Conservation (phyloP, 2,888 invertebrate species). For the Aphrophora alni region DNA sequence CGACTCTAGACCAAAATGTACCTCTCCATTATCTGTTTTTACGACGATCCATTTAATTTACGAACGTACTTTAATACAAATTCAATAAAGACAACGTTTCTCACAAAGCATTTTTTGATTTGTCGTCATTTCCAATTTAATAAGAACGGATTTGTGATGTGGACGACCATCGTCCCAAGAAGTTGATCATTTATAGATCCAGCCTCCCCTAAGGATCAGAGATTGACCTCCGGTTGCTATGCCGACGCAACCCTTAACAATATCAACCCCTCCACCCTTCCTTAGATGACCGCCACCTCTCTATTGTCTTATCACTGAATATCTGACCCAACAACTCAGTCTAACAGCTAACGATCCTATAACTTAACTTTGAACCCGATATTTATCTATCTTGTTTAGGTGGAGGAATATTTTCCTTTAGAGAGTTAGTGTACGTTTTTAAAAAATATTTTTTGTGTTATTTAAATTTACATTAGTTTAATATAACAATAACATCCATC, state of each 20-base stretch:
- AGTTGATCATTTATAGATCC: not conserved
- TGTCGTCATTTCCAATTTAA: not conserved
- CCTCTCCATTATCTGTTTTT: too few relatives aligned
- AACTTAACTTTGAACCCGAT: too few relatives aligned
- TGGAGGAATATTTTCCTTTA: too few relatives aligned
- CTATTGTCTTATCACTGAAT: not conserved
- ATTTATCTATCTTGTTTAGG: too few relatives aligned
- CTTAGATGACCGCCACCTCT: not conserved
- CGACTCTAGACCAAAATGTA: too few relatives aligned
- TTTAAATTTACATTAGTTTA: too few relatives aligned
- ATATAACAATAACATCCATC: too few relatives aligned
- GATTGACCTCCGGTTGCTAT: conserved; percentile 31
- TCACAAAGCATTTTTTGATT: conserved; percentile 3
- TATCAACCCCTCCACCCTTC: conserved; percentile 6
- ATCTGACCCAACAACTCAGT: not conserved
- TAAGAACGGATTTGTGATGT: not conserved
- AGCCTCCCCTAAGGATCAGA: conserved; percentile 25
- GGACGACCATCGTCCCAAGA: not conserved
- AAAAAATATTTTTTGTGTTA: too few relatives aligned
- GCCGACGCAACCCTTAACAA: conserved; percentile 34
- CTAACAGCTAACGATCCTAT: not conserved
- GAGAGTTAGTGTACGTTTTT: too few relatives aligned
- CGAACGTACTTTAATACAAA: not conserved
- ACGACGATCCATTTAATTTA: not conserved
- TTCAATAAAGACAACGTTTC: not conserved